Percentiles rank a stretch among this genome's conserved stretches.
These are phyloP conservation scores for Caenorhabditis virilis DNA, from an alignment of 2,888 invertebrate genomes.

Conservation along the genomic window DNA sequence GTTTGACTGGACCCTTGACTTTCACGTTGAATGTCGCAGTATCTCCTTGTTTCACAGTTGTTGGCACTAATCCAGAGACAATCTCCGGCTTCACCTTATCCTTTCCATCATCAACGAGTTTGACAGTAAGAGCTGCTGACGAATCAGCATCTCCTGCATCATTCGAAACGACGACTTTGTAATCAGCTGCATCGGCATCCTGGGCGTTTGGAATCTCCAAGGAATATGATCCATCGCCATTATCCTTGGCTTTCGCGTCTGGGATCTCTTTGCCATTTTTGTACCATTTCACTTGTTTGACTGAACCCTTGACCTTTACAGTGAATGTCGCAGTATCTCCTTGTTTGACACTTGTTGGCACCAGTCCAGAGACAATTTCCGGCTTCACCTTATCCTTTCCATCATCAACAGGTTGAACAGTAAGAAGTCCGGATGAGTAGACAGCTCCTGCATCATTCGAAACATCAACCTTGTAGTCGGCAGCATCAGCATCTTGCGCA, in stretches of 20 bases:
- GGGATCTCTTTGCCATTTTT: constrained; percentile 68
- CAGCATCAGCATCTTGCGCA: constrained; percentile 65
- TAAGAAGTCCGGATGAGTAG: constrained; percentile 52
- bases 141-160: constrained; percentile 65
- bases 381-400: constrained; percentile 49
- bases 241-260: constrained; percentile 60
- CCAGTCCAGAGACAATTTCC: constrained; percentile 77
- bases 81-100: constrained; percentile 69
- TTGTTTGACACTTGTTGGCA: constrained; percentile 77
- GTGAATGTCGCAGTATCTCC: constrained; percentile 81
- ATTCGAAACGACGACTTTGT: constrained; percentile 59
- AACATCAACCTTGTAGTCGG: constrained; percentile 66
- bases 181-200: constrained; percentile 57
- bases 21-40: constrained; percentile 77
- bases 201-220: constrained; percentile 56
- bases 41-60: constrained; percentile 80
- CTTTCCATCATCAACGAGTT: constrained; percentile 33
- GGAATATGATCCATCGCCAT: constrained; percentile 51
- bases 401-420: constrained; percentile 36
- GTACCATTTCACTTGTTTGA: constrained; percentile 77
- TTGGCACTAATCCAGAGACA: constrained; percentile 77
- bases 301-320: constrained; percentile 79
- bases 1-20: constrained; percentile 82
- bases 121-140: constrained; percentile 56
- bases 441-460: constrained; percentile 67